Percentiles rank a stretch among this genome's conserved stretches.
phyloP scores from a whole-genome alignment of 2,797 vertebrate genomes.

The Balearica regulorum region DNA sequence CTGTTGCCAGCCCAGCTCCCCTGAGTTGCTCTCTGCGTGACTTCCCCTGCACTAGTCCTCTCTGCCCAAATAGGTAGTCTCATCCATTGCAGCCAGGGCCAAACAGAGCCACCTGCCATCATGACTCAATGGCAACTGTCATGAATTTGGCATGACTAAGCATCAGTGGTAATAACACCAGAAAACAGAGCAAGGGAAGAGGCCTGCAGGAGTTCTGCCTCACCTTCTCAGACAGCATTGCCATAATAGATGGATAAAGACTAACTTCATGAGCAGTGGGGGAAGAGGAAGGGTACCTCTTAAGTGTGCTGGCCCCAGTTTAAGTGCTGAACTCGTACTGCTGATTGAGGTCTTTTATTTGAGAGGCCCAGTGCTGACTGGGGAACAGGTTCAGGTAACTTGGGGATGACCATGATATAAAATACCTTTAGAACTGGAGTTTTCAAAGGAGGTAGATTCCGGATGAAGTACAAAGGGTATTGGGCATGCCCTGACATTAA shows the following conservation, averaged over 20 bases:
- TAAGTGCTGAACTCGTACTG: neutral
- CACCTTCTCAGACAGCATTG: neutral
- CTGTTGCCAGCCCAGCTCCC: neutral
- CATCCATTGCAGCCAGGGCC: neutral
- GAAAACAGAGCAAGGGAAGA: neutral
- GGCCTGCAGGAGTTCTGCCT: neutral
- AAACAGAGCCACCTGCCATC: neutral
- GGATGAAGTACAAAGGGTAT: neutral
- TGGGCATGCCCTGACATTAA: neutral
- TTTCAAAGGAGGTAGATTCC: neutral
- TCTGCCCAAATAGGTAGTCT: neutral
- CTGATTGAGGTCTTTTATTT: neutral
- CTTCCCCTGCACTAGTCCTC: neutral
- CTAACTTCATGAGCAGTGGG: neutral
- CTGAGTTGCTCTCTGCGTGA: neutral
- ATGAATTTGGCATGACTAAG: neutral
- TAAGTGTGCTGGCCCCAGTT: neutral
- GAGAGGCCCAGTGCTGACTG: neutral
- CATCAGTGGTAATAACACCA: neutral
- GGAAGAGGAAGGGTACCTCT: neutral
- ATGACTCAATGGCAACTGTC: neutral
- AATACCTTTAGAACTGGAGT: neutral
- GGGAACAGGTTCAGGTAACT: neutral
- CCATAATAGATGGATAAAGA: neutral
- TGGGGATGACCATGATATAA: neutral